Evolutionary conservation across 2,113 vertebrate genomes (phyloP), one percentile per base, ranked within the genome.

Genomic region (Rhinoptilus africanus): DNA sequence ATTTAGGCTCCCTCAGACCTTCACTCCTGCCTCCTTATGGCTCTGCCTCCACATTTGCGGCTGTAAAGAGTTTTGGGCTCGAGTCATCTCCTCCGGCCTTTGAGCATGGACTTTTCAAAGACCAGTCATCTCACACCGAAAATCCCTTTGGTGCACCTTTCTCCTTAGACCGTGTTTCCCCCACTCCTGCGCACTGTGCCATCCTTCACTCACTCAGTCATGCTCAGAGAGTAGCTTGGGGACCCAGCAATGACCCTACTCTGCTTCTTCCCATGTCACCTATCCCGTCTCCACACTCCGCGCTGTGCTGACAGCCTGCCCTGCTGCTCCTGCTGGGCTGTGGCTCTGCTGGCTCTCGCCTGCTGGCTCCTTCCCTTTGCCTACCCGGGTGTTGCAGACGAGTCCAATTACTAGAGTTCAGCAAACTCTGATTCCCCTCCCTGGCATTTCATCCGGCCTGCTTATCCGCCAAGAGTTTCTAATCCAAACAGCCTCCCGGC

Each of bases 401-500:
- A 84, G 73, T 96, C 88, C 92, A 87, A 76, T 87, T 92, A 94
- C 95, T 53, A 5, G 73, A 97, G 91, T 91, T 97, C 94, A 96
- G 93, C 94, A 96, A 92, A 95, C 94, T 90, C 82, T 30, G 35
- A 64, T 88, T 97, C 62, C 45, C 73, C 74, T 96, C 91, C 92
- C 92, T 97, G 96, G 95, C 91, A 91, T 93, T 95, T 92, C 69
- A 89, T 79, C 94, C 95, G 89, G 91, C 84, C 86, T 84, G 91
- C 84, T 96, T 91, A 91, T 92, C 92, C 43, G 0, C 88, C 1
- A 66, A 93, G 88, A 91, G 95, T 79, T 94, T 93, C 91, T 96
- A 93, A 97, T 95, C 91, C 94, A 97, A 96, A 97, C 91, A 92
- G 89, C 89, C 74, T 95, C 92, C 89, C 81, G 95, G 96, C 91